These are phyloP conservation scores for Heteronetta atricapilla DNA, from an alignment of 2,113 vertebrate genomes.

Conservation along the genomic window DNA sequence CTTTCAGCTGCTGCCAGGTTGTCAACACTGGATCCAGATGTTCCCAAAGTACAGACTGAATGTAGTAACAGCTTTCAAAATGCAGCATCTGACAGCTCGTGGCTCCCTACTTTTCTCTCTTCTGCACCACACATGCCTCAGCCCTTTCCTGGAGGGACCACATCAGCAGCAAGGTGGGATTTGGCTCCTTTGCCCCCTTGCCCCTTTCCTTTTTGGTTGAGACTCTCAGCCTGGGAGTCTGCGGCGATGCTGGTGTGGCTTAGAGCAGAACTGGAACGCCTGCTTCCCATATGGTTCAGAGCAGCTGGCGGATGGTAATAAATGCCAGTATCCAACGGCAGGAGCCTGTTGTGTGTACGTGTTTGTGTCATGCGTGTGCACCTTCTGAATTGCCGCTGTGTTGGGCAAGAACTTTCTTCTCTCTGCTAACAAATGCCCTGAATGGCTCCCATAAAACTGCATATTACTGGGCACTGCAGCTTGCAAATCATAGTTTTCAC, in stretches of 20 bases:
- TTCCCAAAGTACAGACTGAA: not conserved
- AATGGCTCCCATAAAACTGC: rapidly evolving
- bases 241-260: constrained; percentile 13
- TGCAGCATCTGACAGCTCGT: not conserved
- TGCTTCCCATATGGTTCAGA: constrained; percentile 58
- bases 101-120: not conserved
- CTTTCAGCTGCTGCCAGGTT: not conserved
- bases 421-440: not conserved
- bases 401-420: not conserved
- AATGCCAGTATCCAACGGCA: constrained; percentile 15
- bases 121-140: not conserved
- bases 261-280: constrained; percentile 28
- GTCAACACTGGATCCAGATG: not conserved
- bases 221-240: not conserved
- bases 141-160: not conserved
- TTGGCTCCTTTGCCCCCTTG: not conserved
- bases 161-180: not conserved
- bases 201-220: rapidly evolving
- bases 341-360: not conserved
- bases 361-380: not conserved
- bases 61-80: not conserved
- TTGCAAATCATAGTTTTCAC: not conserved
- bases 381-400: rapidly evolving
- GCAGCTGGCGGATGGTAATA: constrained; percentile 9
- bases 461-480: rapidly evolving